Base-by-base conservation (phyloP, 2,797 vertebrate species). In the Champsocephalus esox region DNA sequence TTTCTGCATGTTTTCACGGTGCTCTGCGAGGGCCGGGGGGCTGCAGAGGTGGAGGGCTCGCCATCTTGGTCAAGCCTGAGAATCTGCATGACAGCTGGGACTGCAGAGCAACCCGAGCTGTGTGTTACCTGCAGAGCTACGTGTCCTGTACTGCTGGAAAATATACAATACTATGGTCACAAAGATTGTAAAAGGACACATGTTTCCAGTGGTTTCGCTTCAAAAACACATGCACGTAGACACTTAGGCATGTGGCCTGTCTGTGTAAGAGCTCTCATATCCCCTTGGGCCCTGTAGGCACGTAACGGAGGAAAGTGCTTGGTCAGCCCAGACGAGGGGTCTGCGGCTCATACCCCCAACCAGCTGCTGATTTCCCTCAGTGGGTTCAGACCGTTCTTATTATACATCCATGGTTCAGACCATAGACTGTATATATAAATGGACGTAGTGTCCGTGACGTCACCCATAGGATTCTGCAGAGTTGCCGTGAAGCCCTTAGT, bases 1-100 rank as follows among this genome's bases (percentile, higher is more conserved):
- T 81, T 84, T 81, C 74, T 85, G 76, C 79, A 89, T 83, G 68
- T 89, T 89, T 92, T 87, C 80, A 88, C 56, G 77, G 62, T 82
- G 50, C 21, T 71, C 55, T 0, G 24, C 0, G 49, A 81, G 72
- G 81, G 68, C 60, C 13, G 57, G 85, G 64, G 52, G 41, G 51
- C 49, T 38, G 85, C 66, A 60, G 83, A 83, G 80, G 80, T 72
- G 83, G 32, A 79, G 55, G 82, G 45, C 77, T 73, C 70, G 9
- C 61, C 59, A 55, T 87, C 81, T 75, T 11, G 60, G 79, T 67
- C 76, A 54, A 51, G 67, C 60, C 66, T 65, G 69, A 34, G 72
- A 88, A 83, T 83, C 66, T 43, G 76, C 56, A 44, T 86, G 81
- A 90, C 85, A 81, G 83, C 78, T 45, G 68, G 80, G 75, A 88